Base-by-base conservation (phyloP, 2,888 invertebrate genomes). In the Thalpophila matura region DNA sequence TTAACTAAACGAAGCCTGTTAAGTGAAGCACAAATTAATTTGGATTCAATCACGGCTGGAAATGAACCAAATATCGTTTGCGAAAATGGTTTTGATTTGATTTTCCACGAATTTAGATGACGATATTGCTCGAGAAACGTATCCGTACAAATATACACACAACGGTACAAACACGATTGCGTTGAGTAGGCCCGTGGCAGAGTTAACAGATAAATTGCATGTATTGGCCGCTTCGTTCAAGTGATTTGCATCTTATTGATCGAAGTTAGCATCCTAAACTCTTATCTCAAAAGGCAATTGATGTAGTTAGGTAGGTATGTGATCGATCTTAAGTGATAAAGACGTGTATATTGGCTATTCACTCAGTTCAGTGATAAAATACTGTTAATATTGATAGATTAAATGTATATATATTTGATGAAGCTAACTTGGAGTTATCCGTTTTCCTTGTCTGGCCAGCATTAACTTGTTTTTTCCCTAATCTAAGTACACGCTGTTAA, bases 161-260 rank as follows among this genome's bases (percentile, higher is more conserved):
- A 27, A 4, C 37, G 26, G 26, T 22, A 27, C 22, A 20, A 49
- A 33, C 10, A 12, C 9, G 35, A 50, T 42, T 27, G 37, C 20
- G 9, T 37, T 37, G 27, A 59, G 35, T 46, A 49, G 14, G 53
- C 31, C 3, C n/a, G n/a, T 27, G 45, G 18, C 31, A 42, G 53
- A 26, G 31, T 40, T 74, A 74, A 74, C 35, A 54, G 70, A 37
- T 55, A 35, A 42, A 68, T 51, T 42, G 24, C 22, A 24, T 46
- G 29, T 14, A 46, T 38, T 22, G 31, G n/a, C 29, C 26, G 26
- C 20, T 43, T 0, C n/a, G 4, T 47, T 51, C 9, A 45, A 68
- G n/a, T 60, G 45, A 12, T 54, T 50, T 50, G 54, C 37, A 60
- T n/a, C n/a, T n/a, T n/a, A n/a, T n/a, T n/a, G n/a, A n/a, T n/a